Evolutionary conservation across 2,797 vertebrate species (phyloP).

Genomic region (Rhyacichthys aspro): DNA sequence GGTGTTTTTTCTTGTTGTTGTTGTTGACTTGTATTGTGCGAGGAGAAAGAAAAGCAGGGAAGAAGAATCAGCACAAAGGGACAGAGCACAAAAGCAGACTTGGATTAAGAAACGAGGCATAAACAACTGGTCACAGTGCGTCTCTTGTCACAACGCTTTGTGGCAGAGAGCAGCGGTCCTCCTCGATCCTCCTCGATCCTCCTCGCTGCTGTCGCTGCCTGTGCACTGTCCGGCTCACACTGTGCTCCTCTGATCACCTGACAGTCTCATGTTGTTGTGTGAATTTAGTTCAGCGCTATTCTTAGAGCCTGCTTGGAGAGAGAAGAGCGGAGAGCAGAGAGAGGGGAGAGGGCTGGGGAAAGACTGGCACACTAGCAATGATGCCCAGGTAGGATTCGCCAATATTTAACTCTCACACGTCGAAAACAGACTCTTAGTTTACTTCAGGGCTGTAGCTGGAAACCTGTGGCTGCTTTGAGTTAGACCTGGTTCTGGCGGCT

Average conservation of each 20-base stretch:
- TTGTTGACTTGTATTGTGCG: slow-evolving; percentile 3
- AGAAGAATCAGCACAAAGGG: slow-evolving; percentile 11
- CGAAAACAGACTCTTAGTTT: too few relatives aligned
- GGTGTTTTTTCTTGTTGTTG: too few relatives aligned
- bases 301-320: slow-evolving; percentile 84
- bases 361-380: slow-evolving; percentile 75
- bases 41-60: slow-evolving; percentile 1
- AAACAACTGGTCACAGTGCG: slow-evolving; percentile 58
- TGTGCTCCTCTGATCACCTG: slow-evolving; percentile 86
- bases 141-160: slow-evolving; percentile 57
- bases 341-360: slow-evolving; percentile 62
- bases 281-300: slow-evolving; percentile 93
- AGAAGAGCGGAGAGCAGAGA: slow-evolving; percentile 59
- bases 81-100: slow-evolving; percentile 35
- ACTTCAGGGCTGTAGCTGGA: background rate
- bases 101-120: slow-evolving; percentile 43
- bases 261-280: slow-evolving; percentile 94
- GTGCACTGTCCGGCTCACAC: slow-evolving; percentile 65
- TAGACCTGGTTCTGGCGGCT: background rate
- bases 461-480: slow-evolving; percentile 20
- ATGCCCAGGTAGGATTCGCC: slow-evolving; percentile 85
- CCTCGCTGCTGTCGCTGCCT: slow-evolving; percentile 54
- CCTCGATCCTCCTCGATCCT: slow-evolving; percentile 2
- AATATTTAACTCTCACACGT: slow-evolving; percentile 45
- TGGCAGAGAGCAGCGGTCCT: slow-evolving; percentile 44